Base-by-base conservation (phyloP, 2,113 vertebrate genomes). In the Fregata magnificens region DNA sequence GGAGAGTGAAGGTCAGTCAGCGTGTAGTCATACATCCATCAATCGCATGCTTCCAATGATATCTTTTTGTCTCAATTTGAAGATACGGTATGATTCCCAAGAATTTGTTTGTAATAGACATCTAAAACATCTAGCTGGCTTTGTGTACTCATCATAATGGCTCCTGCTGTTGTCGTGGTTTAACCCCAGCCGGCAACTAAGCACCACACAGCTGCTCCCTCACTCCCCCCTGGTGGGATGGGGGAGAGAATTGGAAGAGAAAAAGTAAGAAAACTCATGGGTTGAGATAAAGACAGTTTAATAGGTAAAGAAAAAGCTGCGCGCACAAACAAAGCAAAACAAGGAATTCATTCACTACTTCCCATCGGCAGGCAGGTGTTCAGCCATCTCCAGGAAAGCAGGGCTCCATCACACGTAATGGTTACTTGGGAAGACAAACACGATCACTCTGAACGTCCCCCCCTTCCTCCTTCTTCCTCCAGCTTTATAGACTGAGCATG, bases 31-130 rank as follows among this genome's bases (percentile, higher is more conserved):
- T 98, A 87, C 79, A 67, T 94, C 95, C 82, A 95, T 97, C 95
- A 96, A 26, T 67, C 22, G 17, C 32, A 85, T 82, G 67, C 73
- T 83, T 98, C 95, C 90, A 88, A 31, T 72, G 86, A 83, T 94
- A 96, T 32, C 70, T 90, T 94, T 96, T 88, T 95, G 93, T 96
- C 95, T 98, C 96, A 94, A 76, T 97, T 97, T 97, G 94, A 93
- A 96, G 88, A 89, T 93, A 90, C 81, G 92, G 70, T 93, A 83
- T 77, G 73, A 95, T 96, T 91, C 94, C 91, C 69, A 88, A 92
- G 70, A 98, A 98, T 97, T 88, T 97, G 80, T 98, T 98, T 95
- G 87, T 97, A 97, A 86, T 87, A 96, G 95, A 86, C 96, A 74
- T 95, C 69, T 82, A 88, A 97, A 94, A 94, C 86, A 85, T 88